Conservation (phyloP, 2,113 vertebrate genomes). For the Procavia capensis region DNA sequence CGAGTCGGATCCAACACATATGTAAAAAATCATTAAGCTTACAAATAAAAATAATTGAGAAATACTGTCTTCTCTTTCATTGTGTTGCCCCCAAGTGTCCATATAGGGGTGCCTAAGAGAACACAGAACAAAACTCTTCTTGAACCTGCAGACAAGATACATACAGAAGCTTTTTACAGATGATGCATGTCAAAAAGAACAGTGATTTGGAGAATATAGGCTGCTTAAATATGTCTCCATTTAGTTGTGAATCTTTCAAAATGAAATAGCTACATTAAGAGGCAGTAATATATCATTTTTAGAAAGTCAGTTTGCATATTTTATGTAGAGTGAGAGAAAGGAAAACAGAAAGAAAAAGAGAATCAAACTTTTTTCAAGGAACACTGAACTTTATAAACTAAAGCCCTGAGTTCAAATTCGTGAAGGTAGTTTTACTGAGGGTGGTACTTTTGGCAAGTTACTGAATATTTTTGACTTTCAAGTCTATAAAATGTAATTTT, state of each 20-base stretch:
- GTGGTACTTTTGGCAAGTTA: not conserved
- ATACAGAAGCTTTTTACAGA: not conserved
- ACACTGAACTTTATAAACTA: not conserved
- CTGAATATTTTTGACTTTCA: not conserved
- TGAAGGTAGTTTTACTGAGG: not conserved
- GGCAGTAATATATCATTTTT: not conserved
- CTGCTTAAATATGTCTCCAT: not conserved
- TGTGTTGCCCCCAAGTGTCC: not conserved
- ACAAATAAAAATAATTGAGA: constrained; percentile 9
- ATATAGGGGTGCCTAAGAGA: not conserved
- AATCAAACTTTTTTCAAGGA: not conserved
- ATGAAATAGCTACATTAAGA: constrained; percentile 37
- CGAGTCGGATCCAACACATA: too few relatives aligned
- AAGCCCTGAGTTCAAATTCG: constrained; percentile 1
- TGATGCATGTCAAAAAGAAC: not conserved
- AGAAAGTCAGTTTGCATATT: not conserved
- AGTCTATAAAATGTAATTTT: constrained; percentile 1
- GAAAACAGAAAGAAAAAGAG: not conserved
- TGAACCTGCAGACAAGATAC: not conserved
- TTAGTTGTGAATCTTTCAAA: constrained; percentile 7
- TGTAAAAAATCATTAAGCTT: too few relatives aligned
- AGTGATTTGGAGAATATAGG: not conserved
- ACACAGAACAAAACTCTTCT: not conserved
- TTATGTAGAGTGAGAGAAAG: not conserved
- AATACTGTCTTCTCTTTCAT: not conserved